Evolutionary conservation across 2,797 vertebrate genomes (phyloP), one percentile per base, ranked within the genome.

Genomic region (Merluccius polli): DNA sequence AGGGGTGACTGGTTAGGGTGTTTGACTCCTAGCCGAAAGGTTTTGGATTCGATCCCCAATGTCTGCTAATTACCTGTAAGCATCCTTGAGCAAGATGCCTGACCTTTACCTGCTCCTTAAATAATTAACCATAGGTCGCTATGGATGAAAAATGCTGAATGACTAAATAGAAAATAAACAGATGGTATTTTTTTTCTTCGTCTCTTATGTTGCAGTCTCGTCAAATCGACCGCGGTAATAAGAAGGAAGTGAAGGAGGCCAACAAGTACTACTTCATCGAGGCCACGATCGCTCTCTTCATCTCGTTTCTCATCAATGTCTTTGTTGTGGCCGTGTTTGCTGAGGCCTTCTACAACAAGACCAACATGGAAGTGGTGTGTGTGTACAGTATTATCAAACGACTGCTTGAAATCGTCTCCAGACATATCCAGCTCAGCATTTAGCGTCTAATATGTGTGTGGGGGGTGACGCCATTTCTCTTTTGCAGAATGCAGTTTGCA

Each of bases 221-320:
- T 27, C 94, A 97, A 6, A 78, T 99, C 1, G 94, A 98, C 82
- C 95, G 98, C 4, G 78, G 81, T 0, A 94, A 94, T 78, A 96
- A 96, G 86, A 91, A 88, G 32, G 95, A 97, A 74, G 93, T 99
- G 1, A 91, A 79, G 1, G 97, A 99, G 82, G 98, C 97, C 65
- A 99, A 98, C 82, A 98, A 97, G 38, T 99, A 99, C 82, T 98
- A 89, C 90, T 99, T 99, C 90, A 95, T 98, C 0, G 97, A 99
- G 89, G 96, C 97, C 2, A 85, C 92, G 52, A 73, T 98, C 0
- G 98, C 97, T 0, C 95, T 99, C 75, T 98, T 98, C 29, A 1
- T 99, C 80, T 99, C 98, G 77, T 98, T 99, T 88, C 93, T 98
- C 92, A 98, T 99, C 88, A 99, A 99, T 13, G 93, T 99, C 73